Base-by-base conservation (phyloP, 2,797 vertebrate species). In the Leucoraja ocellata region DNA sequence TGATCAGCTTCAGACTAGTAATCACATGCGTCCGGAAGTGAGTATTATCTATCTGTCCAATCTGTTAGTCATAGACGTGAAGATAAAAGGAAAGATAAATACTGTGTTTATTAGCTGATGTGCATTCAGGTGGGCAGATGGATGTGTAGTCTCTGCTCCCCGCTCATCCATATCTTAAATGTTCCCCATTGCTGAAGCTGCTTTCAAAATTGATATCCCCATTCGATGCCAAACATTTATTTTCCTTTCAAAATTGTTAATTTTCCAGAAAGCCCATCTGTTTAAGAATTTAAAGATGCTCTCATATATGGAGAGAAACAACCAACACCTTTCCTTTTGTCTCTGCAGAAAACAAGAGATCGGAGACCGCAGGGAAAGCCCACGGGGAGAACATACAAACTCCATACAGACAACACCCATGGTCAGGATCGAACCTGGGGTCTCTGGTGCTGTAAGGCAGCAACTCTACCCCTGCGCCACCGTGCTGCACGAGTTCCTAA, bases 181-280 rank as follows among this genome's bases (percentile, higher is more conserved):
- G n/a, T 68, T 36, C n/a, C 32, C n/a, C 61, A 88, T 16, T 32
- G 7, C 2, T 36, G n/a, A 68, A 88, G 84, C 61, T 36, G 16
- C 16, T 18, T 68, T 32, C 63, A 68, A 88, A 68, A 88, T 88
- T 88, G 14, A 88, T 88, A 88, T 88, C 68, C 68, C 83, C 63
- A 36, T 18, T 21, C 65, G 2, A n/a, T 68, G 84, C 61, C 61
- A 68, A 88, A 68, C 63, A 88, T 7, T 65, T 63, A 13, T 25
- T 63, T 65, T 86, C n/a, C 28, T 86, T 61, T 86, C 14, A 84
- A 61, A 88, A 88, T 63, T 88, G 63, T 88, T 88, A 88, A 88
- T 32, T 68, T 18, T 88, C 84, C 84, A 88, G 18, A 88, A 88
- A 88, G n/a, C 84, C 84, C 84, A 88, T 88, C 84, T 88, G 84